Evolutionary conservation across 2,113 vertebrate species (phyloP).

Genomic region (Ibidorhyncha struthersii): DNA sequence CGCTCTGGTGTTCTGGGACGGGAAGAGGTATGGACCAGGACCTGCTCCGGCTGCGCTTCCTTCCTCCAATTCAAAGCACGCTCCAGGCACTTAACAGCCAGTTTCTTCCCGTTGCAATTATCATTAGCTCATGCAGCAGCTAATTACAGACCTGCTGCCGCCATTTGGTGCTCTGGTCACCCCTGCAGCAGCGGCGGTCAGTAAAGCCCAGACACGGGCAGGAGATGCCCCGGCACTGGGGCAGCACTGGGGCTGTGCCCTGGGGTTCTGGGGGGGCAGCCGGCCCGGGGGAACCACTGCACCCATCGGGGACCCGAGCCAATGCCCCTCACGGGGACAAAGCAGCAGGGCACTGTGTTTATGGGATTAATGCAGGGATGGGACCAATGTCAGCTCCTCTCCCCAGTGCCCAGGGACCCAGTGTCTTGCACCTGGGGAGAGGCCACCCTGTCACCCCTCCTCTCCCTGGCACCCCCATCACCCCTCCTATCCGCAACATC

Average conservation of each 20-base stretch:
- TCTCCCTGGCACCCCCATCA: not conserved
- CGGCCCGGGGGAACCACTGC: not conserved
- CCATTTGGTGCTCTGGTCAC: not conserved
- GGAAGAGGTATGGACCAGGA: not conserved
- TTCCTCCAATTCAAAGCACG: conserved; percentile 43
- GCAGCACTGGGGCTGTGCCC: fast-evolving
- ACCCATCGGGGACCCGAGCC: fast-evolving
- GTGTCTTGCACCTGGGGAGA: not conserved
- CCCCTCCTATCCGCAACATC: fast-evolving
- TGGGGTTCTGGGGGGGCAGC: not conserved
- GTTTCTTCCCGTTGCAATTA: not conserved
- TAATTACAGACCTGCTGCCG: not conserved
- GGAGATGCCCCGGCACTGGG: not conserved
- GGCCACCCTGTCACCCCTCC: not conserved
- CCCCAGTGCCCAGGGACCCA: not conserved
- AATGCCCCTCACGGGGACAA: fast-evolving
- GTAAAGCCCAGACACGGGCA: not conserved
- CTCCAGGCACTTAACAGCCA: not conserved
- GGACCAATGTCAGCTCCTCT: not conserved
- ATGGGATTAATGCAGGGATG: not conserved
- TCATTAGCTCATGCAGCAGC: not conserved
- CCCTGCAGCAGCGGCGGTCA: fast-evolving
- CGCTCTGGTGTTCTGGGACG: fast-evolving
- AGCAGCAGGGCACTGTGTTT: not conserved
- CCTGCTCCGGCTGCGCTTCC: not conserved